Evolutionary conservation across 1,140 invertebrate species (phyloP), one percentile per base, ranked within the genome.

Genomic region (Sesamia nonagrioides): DNA sequence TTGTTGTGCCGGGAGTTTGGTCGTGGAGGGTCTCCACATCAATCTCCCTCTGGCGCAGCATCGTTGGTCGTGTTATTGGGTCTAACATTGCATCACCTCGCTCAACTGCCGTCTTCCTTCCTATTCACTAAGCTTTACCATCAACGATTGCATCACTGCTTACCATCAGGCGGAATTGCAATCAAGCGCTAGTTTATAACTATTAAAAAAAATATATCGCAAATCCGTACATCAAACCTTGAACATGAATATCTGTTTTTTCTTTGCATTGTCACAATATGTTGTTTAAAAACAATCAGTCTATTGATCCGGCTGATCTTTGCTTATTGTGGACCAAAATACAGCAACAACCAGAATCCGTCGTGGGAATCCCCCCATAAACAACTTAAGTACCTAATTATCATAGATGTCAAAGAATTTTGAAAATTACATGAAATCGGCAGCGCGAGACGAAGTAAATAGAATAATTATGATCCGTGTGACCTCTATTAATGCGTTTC

Each of bases 401-500:
- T 58, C 15, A n/a, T 52, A 35, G 21, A 50, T 35, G 48, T 33
- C 27, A 71, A 17, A 37, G 45, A 18, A 52, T 71, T 54, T 71
- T 54, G 27, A 15, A 27, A 71, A 71, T 50, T 35, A 54, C 27
- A 48, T 18, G 8, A 45, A 69, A 9, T 50, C 13, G 21, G n/a
- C n/a, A 8, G 33, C n/a, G 45, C 48, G 68, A 54, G 40, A 71
- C 68, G 68, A 69, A 42, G 15, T 48, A 50, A 50, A 69, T 69
- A 48, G 15, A 18, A 69, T 69, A 48, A 0, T n/a, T n/a, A 33
- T 68, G 18, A 11, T 15, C 13, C 45, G 3, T 50, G n/a, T n/a
- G 15, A 50, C 15, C 15, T 13, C 3, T 15, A n/a, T 50, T 2
- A 50, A 13, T 50, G 45, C 45, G 15, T 50, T 50, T 50, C 2